phyloP scores from a whole-genome alignment of 2,113 vertebrate genomes.

The Fukomys damarensis region DNA sequence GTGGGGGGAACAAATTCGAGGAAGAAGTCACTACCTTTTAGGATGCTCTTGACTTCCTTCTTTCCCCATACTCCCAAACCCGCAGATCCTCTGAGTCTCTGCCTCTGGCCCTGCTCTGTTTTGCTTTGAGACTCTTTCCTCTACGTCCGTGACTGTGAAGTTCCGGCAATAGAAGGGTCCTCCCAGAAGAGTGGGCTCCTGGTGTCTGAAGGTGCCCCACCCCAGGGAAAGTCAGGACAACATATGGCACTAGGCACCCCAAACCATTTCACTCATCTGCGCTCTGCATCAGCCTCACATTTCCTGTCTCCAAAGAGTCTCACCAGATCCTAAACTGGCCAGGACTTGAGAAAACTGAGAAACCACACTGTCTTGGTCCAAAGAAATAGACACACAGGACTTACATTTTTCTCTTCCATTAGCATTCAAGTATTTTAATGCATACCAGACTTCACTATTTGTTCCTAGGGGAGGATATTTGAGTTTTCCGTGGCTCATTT shows the following conservation, averaged over 20 bases:
- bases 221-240: background rate
- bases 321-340: constrained; percentile 77
- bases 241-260: background rate
- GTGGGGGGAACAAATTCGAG: rapidly evolving
- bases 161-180: background rate
- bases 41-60: background rate
- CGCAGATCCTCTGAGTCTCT: background rate
- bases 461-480: constrained; percentile 77
- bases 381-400: constrained; percentile 71
- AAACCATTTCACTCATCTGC: constrained; percentile 8
- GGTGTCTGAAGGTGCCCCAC: background rate
- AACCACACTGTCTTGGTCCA: constrained; percentile 80
- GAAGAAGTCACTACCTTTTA: background rate
- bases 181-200: background rate
- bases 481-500: constrained; percentile 79
- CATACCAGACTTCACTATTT: constrained; percentile 81
- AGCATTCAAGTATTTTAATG: constrained; percentile 84
- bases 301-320: constrained; percentile 82
- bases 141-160: rapidly evolving
- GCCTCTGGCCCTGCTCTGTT: background rate
- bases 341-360: constrained; percentile 81
- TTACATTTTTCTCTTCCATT: constrained; percentile 83
- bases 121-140: background rate
- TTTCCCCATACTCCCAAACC: background rate
- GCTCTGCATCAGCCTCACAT: constrained; percentile 67